A percentile compares a stretch with the other conserved stretches of the same genome.
These are phyloP conservation scores for Patella vulgata DNA, from an alignment of 1,140 invertebrate genomes.

Conservation along the genomic window DNA sequence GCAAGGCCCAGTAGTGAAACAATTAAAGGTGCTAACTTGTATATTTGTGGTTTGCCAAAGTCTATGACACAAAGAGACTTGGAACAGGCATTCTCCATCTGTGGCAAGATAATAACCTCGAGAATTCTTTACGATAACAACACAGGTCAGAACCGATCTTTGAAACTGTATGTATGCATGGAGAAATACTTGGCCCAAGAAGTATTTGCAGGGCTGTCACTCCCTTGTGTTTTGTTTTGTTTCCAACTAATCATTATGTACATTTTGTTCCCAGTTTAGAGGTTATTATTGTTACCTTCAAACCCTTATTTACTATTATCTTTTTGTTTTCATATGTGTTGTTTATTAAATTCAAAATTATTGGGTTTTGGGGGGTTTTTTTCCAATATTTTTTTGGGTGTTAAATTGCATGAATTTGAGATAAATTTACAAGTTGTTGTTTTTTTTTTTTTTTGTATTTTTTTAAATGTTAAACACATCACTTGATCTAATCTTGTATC, in stretches of 20 bases:
- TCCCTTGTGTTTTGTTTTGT: conserved; percentile 1
- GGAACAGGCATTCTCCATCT: conserved; percentile 95
- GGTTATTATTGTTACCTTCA: neutral
- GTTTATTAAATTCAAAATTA: no score
- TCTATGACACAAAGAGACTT: conserved; percentile 97
- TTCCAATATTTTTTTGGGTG: no score
- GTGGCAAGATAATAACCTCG: conserved; percentile 98
- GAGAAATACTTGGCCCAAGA: no score
- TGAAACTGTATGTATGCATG: conserved; percentile 14
- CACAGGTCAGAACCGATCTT: conserved; percentile 60
- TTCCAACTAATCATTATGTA: conserved; percentile 7
- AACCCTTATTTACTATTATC: neutral
- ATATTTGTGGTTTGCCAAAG: conserved; percentile 98
- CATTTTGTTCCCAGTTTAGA: conserved; percentile 3
- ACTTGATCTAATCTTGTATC: no score
- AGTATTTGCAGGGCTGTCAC: no score
- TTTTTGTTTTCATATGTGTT: no score
- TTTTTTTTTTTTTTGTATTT: no score
- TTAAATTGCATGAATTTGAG: no score
- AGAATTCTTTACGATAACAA: conserved; percentile 92
- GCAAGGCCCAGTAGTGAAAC: conserved; percentile 98
- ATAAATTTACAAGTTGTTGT: no score
- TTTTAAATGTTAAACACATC: no score
- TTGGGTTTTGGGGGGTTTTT: no score
- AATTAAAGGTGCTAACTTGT: conserved; percentile 99